Evolutionary conservation across 1,140 invertebrate species (phyloP), one percentile per base, ranked within the genome.

Genomic region (Drosophila repletoides): DNA sequence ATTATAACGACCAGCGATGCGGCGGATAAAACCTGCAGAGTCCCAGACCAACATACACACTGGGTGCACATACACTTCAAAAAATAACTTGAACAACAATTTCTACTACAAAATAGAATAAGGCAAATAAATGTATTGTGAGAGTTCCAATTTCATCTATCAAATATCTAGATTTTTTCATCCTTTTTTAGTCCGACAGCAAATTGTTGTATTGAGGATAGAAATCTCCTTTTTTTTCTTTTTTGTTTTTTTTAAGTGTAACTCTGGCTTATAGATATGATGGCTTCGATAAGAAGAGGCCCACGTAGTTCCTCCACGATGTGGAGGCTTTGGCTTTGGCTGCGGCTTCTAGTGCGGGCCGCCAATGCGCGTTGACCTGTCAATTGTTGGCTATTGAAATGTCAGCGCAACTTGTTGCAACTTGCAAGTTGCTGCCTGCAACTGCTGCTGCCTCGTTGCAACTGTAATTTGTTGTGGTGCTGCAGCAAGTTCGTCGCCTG

Each of bases 331-430:
- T 7, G 9, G 43, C 15, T 26, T 58, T 29, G 26, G 28, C n/a
- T 59, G 14, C 7, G 10, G 34, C 63, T 68, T 29, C 36, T 52
- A 28, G 61, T 65, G 61, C 52, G 43, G 49, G 55, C 52, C 63
- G 33, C 36, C 65, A 61, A 58, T 89, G 88, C 79, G 88, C 88
- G 88, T 89, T 89, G 88, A 88, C 88, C 88, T 89, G 88, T 89
- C 88, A 89, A 89, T 88, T 89, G 70, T 59, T 69, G 68, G 72
- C 88, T 89, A 89, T 89, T 89, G 88, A 89, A 89, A 89, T 89
- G 88, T 89, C 88, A 89, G 84, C 71, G 55, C 66, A 65, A 60
- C 34, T 53, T 49, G 40, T 28, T 29, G 41, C 14, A 36, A 38
- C 14, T 43, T 6, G 49, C 49, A 6, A 5, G 12, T 22, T 28